These are phyloP conservation scores for Ophion costatus DNA, from an alignment of 2,888 invertebrate species.

Conservation along the genomic window DNA sequence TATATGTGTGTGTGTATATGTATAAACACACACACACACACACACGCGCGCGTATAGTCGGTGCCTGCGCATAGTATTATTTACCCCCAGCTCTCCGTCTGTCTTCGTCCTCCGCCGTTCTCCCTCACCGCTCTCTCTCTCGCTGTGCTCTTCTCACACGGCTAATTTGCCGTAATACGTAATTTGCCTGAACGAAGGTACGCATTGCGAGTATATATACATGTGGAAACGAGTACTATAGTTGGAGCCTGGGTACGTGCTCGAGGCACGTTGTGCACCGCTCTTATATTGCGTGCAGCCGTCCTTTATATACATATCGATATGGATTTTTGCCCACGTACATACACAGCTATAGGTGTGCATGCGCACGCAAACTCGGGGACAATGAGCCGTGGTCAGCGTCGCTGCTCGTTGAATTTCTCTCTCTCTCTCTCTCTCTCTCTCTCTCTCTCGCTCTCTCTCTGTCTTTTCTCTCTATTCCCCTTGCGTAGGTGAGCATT, in stretches of 20 bases:
- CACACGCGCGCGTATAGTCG: slow-evolving; percentile 1
- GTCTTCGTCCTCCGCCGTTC: neutral
- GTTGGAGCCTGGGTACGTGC: slow-evolving; percentile 21
- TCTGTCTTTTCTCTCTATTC: slow-evolving; percentile 9
- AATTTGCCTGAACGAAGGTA: slow-evolving; percentile 65
- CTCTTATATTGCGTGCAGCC: slow-evolving; percentile 57
- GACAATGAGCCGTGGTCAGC: slow-evolving; percentile 34
- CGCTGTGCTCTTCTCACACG: slow-evolving; percentile 45
- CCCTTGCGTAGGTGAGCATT: slow-evolving; percentile 72
- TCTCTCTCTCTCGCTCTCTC: slow-evolving; percentile 19
- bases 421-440: slow-evolving; percentile 20
- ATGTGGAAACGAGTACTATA: neutral
- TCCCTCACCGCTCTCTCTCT: slow-evolving; percentile 25
- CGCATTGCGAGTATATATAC: slow-evolving; percentile 43
- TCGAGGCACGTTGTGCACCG: slow-evolving; percentile 31
- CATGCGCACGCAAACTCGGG: slow-evolving; percentile 35
- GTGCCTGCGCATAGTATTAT: slow-evolving; percentile 51
- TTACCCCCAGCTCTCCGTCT: slow-evolving; percentile 19
- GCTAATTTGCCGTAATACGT: slow-evolving; percentile 68
- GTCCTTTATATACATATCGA: slow-evolving; percentile 27
- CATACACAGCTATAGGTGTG: slow-evolving; percentile 8
- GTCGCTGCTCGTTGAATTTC: slow-evolving; percentile 29
- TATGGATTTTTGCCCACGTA: slow-evolving; percentile 22
- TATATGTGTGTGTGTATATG: neutral
- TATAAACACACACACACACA: neutral